These are phyloP conservation scores for Lordiphosa clarofinis DNA, from an alignment of 1,140 invertebrate species.

Conservation along the genomic window DNA sequence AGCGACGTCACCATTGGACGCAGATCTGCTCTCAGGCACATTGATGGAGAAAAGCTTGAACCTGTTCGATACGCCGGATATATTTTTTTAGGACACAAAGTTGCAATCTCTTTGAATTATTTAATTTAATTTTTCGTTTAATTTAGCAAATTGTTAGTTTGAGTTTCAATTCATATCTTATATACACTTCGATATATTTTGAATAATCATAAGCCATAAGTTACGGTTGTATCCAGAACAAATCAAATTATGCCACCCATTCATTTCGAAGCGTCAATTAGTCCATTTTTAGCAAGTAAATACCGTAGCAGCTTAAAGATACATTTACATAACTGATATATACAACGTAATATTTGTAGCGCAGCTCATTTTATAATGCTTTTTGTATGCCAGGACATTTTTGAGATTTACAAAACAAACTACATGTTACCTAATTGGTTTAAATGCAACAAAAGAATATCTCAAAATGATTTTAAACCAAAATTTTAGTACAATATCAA, in stretches of 20 bases:
- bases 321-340: conserved; percentile 11
- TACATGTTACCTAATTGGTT: conserved; percentile 70
- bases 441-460: conserved; percentile 32
- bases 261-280: conserved; percentile 61
- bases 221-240: conserved; percentile 35
- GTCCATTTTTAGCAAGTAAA: conserved; percentile 51
- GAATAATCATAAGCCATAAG: conserved; percentile 36
- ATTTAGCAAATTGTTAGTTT: conserved; percentile 37
- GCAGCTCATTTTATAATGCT: conserved; percentile 49
- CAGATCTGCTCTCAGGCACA: conserved; percentile 44
- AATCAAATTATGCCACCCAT: conserved; percentile 11
- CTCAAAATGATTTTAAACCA: conserved; percentile 31
- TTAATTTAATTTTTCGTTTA: conserved; percentile 26
- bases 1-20: conserved; percentile 18
- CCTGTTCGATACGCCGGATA: conserved; percentile 57
- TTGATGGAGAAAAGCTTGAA: conserved; percentile 65
- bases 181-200: conserved; percentile 12
- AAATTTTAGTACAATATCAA: conserved; percentile 35
- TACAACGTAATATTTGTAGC: conserved; percentile 45
- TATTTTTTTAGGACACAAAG: conserved; percentile 47
- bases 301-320: conserved; percentile 22
- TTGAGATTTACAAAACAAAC: conserved; percentile 46
- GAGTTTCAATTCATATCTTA: conserved; percentile 18
- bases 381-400: conserved; percentile 43
- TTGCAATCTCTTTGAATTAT: conserved; percentile 44